These are phyloP conservation scores for Plectropomus leopardus DNA, from an alignment of 2,113 vertebrate species.

Conservation along the genomic window DNA sequence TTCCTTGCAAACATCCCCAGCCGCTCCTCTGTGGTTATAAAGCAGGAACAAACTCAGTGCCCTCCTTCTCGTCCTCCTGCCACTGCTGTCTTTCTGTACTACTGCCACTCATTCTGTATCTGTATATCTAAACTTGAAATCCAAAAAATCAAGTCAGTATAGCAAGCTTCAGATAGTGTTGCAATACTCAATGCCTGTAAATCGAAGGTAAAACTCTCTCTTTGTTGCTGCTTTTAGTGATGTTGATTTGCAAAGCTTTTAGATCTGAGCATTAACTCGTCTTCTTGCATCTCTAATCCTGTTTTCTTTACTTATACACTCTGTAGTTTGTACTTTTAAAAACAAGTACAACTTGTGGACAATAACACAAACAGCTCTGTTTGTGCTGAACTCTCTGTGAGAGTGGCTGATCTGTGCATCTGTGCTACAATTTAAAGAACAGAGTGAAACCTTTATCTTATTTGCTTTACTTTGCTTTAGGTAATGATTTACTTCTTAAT, in stretches of 20 bases:
- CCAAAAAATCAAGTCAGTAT: background rate
- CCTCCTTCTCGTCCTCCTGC: conserved; percentile 15
- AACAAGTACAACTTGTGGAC: background rate
- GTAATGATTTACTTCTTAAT: background rate
- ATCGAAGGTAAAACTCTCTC: background rate
- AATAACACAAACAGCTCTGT: background rate
- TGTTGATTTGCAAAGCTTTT: background rate
- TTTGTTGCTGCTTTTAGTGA: background rate
- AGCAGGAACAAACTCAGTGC: conserved; percentile 39
- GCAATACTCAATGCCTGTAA: background rate
- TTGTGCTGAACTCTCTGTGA: background rate
- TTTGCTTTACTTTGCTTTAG: background rate
- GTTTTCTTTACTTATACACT: background rate
- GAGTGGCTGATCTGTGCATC: background rate
- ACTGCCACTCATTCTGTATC: background rate
- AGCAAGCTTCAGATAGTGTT: background rate
- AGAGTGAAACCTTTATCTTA: background rate
- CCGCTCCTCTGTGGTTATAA: conserved; percentile 21
- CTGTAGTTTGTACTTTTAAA: background rate
- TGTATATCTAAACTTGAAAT: background rate
- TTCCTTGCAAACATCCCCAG: conserved; percentile 48
- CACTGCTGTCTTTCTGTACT: background rate
- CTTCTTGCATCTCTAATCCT: background rate
- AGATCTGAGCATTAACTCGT: background rate
- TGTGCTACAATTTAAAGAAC: background rate